Base-by-base conservation (phyloP, 2,797 vertebrate genomes). In the Halcyon chelicuti region DNA sequence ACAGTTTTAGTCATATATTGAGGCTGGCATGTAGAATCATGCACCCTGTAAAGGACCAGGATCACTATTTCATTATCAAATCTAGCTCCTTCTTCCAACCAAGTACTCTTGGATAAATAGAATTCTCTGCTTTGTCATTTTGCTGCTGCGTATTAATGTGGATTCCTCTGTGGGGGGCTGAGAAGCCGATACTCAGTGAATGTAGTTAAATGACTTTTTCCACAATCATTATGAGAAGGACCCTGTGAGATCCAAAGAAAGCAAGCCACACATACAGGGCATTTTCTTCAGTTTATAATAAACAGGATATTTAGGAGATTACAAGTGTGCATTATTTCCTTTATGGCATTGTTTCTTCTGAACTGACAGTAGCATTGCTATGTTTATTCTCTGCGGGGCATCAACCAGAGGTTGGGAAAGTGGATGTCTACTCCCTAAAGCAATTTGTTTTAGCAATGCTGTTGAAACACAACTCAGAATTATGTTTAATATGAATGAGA, bases 401-500 rank as follows among this genome's bases (percentile, higher is more conserved):
- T 63, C 61, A 60, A 54, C 33, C 5, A n/a, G 85, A 94, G 81
- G 44, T 78, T 80, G 68, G 76, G 28, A 86, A 91, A 92, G 81
- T 84, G 55, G 35, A 78, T 95, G 72, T 65, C 83, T 87, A 33
- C 54, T 96, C 91, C 86, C 92, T 62, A 79, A 94, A 95, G 84
- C 83, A 96, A 91, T 97, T 97, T 94, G 77, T 93, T 97, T 96
- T 86, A 88, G 91, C 66, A 74, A 21, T 70, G 58, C 57, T 94
- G 76, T 88, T 93, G 72, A 89, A 97, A 78, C 72, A 81, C 29
- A 93, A 88, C 71, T 97, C 86, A 88, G 81, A 95, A 92, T 95
- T 83, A 90, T 80, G 49, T 97, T 97, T 95, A 95, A 94, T 95
- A 96, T 92, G 90, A 97, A 97, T 95, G 95, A 97, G 93, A 97